Base-by-base conservation (phyloP, 2,888 invertebrate species). In the Andricus quercusramuli region DNA sequence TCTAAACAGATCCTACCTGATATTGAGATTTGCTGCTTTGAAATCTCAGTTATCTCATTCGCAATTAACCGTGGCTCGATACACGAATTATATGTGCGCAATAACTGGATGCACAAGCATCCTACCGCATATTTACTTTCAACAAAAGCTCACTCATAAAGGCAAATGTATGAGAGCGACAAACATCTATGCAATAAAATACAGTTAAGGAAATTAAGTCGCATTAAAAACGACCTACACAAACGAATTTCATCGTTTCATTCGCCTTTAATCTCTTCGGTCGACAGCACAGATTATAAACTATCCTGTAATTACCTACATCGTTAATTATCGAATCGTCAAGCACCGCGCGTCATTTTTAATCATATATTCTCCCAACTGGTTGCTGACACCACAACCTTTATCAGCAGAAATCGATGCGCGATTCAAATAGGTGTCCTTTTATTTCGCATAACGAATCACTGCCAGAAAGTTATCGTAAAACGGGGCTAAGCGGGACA, bases 401-500 rank as follows among this genome's bases (percentile, higher is more conserved):
- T 29, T 56, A 78, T 29, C 68, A 15, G 67, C 15, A 37, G n/a
- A 37, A 56, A 79, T 83, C 80, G 80, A 83, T 82, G 77, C 80
- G 70, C 65, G 41, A 82, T 77, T 80, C 79, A 77, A 79, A 82
- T 80, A 81, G 80, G 79, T 78, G 68, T 81, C 79, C 82, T 81
- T 83, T 83, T 80, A 80, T 82, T 85, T 80, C 77, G 82, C 70
- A 80, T 79, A 79, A 68, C 66, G 77, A 82, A 74, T 62, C 79
- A 79, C 62, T 64, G 76, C 76, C 66, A 82, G 81, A 20, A 64
- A 37, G 6, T 37, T 37, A 37, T 37, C 37, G 8, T 5, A 0
- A 6, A 37, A 37, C 37, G 5, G 37, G 37, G 37, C 6, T 37
- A 37, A 37, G 37, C 37, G 6, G 6, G 37, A 8, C 37, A 37